phyloP scores from a whole-genome alignment of 2,113 vertebrate genomes.

The Cygnus atratus region DNA sequence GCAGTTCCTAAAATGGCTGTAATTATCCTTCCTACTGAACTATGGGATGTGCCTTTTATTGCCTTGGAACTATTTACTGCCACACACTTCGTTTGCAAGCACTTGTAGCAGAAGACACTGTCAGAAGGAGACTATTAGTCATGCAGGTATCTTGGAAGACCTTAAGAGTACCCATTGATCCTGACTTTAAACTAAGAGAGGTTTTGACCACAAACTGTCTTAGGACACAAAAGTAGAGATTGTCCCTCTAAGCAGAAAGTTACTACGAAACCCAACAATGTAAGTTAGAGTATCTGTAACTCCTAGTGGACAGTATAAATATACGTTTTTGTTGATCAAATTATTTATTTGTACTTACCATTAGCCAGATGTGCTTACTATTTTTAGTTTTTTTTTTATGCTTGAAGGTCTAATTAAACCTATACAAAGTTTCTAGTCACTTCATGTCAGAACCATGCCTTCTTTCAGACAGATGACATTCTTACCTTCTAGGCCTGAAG shows the following conservation, averaged over 20 bases:
- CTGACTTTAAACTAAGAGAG: background rate
- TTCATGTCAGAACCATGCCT: background rate
- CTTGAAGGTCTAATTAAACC: constrained; percentile 42
- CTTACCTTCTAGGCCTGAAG: background rate
- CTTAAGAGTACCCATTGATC: background rate
- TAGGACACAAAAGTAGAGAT: background rate
- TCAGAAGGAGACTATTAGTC: background rate
- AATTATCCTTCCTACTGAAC: constrained; percentile 15
- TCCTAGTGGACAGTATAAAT: background rate
- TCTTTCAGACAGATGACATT: background rate
- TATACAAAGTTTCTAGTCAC: background rate
- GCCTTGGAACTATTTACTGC: background rate
- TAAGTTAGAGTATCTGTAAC: background rate
- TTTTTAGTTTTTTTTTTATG: background rate
- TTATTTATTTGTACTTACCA: constrained; percentile 28
- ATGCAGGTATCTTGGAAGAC: background rate
- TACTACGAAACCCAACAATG: background rate
- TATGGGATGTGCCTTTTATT: background rate
- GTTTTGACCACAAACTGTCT: background rate
- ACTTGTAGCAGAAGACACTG: background rate
- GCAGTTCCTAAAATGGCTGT: constrained; percentile 28
- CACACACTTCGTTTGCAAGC: background rate
- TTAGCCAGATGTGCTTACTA: constrained; percentile 9
- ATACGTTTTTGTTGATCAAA: background rate
- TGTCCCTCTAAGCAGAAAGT: background rate